These are phyloP conservation scores for Pterostichus madidus DNA, from an alignment of 2,888 invertebrate genomes.

Conservation along the genomic window DNA sequence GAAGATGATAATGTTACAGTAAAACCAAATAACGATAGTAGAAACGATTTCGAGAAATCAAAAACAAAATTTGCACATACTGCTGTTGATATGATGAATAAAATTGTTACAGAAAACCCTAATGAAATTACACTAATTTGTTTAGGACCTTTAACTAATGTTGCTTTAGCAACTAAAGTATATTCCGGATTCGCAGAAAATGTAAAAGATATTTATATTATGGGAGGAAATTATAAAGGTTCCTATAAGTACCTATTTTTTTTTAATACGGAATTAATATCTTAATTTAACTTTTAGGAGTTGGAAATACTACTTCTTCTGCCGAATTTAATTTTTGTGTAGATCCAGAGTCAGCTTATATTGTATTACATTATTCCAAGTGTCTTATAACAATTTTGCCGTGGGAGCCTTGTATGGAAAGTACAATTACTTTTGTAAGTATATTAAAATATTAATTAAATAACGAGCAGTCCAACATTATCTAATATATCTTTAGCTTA, in stretches of 20 bases:
- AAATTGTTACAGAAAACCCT: slow-evolving; percentile 80
- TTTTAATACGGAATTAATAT: slow-evolving; percentile 67
- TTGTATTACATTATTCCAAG: slow-evolving; percentile 82
- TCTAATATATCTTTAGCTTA: too few relatives aligned
- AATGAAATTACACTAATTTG: slow-evolving; percentile 82
- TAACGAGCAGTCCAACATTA: too few relatives aligned
- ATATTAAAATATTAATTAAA: slow-evolving; percentile 49
- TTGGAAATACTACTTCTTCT: slow-evolving; percentile 81
- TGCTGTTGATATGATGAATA: slow-evolving; percentile 80
- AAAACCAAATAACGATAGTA: slow-evolving; percentile 33
- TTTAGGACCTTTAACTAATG: slow-evolving; percentile 88
- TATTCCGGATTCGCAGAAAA: slow-evolving; percentile 83
- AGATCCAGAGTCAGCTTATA: slow-evolving; percentile 89
- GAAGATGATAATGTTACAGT: slow-evolving; percentile 75
- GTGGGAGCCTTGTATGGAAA: slow-evolving; percentile 83
- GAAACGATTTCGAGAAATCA: neutral
- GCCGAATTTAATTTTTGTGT: slow-evolving; percentile 89
- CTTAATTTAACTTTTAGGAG: slow-evolving; percentile 74
- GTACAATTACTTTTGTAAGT: slow-evolving; percentile 74
- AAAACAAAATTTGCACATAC: slow-evolving; percentile 47
- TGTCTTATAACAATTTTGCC: slow-evolving; percentile 83
- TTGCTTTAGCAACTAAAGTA: slow-evolving; percentile 86
- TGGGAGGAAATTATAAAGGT: slow-evolving; percentile 90
- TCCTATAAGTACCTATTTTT: slow-evolving; percentile 28
- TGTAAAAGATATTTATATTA: slow-evolving; percentile 85